Evolutionary conservation across 37 sponge, comb jelly and placozoan genomes (phyloP).

Genomic region (Cliona cf. orientalis): DNA sequence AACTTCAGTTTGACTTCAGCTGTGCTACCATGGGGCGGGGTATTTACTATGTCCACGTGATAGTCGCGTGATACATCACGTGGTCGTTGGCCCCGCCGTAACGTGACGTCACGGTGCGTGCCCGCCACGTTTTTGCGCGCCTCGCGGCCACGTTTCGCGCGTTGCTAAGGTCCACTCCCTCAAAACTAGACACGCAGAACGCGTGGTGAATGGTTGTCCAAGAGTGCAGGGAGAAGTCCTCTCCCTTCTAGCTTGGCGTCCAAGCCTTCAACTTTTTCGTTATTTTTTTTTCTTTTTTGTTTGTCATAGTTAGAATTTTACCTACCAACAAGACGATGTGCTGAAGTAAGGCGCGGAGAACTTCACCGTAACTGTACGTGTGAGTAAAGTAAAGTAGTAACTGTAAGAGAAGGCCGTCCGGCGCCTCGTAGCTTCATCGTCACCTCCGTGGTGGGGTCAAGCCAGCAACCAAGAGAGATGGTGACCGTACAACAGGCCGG

Average conservation of each 20-base stretch:
- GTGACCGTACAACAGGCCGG: conserved; percentile 62
- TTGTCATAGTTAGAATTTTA: conserved; percentile 1
- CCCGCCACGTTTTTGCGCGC: conserved; percentile 2
- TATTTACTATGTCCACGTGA: neutral
- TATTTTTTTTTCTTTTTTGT: conserved; percentile 16
- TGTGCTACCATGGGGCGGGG: neutral
- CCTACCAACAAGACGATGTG: neutral
- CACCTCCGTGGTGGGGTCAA: no score
- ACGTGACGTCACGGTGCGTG: neutral
- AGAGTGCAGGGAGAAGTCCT: conserved; percentile 1
- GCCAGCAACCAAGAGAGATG: conserved; percentile 21
- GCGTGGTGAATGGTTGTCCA: conserved; percentile 20
- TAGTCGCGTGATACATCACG: neutral
- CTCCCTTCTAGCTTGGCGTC: conserved; percentile 29
- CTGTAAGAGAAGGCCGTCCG: no score
- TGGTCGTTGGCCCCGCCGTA: neutral
- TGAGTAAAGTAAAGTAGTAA: neutral
- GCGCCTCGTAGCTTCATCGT: no score
- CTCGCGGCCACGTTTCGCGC: neutral
- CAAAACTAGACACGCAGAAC: neutral
- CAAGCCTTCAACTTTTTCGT: conserved; percentile 5
- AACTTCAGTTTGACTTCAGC: no score
- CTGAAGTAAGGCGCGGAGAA: no score
- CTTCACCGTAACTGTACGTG: no score
- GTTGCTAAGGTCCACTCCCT: neutral